A percentile compares a stretch with the other conserved stretches of the same genome.
These are phyloP conservation scores for Amazona guildingii DNA, from an alignment of 2,113 vertebrate genomes.

Conservation along the genomic window DNA sequence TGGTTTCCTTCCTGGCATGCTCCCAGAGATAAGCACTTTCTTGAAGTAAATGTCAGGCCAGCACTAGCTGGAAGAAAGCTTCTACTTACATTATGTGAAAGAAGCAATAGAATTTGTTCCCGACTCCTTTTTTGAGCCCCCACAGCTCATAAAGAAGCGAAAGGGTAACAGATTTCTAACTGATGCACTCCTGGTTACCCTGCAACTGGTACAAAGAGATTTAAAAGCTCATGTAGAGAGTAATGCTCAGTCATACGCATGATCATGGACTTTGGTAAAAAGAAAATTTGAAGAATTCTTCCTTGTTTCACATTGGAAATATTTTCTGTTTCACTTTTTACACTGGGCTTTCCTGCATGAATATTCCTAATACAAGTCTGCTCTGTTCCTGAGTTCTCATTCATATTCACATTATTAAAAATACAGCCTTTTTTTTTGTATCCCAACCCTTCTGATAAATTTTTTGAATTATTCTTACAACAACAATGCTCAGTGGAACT, in stretches of 20 bases:
- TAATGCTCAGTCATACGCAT: not conserved
- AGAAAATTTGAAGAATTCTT: not conserved
- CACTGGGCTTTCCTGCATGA: not conserved
- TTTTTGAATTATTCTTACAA: not conserved
- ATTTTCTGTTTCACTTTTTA: not conserved
- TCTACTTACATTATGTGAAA: not conserved
- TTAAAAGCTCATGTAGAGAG: not conserved
- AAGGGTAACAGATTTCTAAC: not conserved
- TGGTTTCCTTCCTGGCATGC: conserved; percentile 28
- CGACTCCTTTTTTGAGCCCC: not conserved
- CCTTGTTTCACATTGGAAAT: not conserved
- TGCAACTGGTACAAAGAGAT: not conserved
- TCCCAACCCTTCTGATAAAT: not conserved
- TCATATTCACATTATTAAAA: not conserved
- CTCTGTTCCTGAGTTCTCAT: not conserved
- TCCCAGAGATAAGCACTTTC: conserved; percentile 38
- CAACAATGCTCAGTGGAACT: not conserved
- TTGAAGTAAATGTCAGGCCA: not conserved
- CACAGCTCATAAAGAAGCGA: not conserved
- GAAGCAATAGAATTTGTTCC: not conserved
- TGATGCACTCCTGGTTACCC: not conserved
- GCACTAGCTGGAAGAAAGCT: not conserved
- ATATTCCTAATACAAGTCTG: not conserved
- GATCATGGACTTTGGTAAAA: not conserved
- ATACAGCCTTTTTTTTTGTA: not conserved